These are phyloP conservation scores for Corydoras maculifer DNA, from an alignment of 2,113 vertebrate genomes.

Conservation along the genomic window DNA sequence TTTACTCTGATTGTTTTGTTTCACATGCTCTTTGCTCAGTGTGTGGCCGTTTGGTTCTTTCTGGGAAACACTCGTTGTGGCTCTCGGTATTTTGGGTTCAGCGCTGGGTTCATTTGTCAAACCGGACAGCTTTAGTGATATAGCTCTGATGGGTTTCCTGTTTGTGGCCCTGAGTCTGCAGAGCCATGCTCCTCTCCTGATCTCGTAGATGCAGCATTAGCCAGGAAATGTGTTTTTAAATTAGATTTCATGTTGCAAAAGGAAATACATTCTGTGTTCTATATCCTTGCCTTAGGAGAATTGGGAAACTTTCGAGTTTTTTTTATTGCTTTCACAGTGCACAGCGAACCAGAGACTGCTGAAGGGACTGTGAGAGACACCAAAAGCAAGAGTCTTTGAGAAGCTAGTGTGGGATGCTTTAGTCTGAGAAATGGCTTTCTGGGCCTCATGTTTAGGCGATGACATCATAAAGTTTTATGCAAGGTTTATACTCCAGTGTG, in stretches of 20 bases:
- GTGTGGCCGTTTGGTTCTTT: conserved; percentile 25
- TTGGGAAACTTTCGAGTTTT: neutral
- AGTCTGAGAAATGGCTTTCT: neutral
- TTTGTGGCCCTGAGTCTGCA: conserved; percentile 15
- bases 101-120: conserved; percentile 29
- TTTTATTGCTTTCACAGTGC: too few species aligned
- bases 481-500: conserved; percentile 37
- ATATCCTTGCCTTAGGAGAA: neutral
- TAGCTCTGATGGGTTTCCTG: conserved; percentile 18
- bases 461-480: conserved; percentile 64
- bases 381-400: too few species aligned
- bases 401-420: neutral
- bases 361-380: too few species aligned
- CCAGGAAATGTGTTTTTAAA: conserved; percentile 15
- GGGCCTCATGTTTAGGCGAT: conserved; percentile 48
- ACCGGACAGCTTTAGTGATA: conserved; percentile 24
- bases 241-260: conserved; percentile 15
- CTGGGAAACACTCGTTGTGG: conserved; percentile 21
- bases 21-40: conserved; percentile 8
- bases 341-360: too few species aligned
- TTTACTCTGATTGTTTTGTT: conserved; percentile 29
- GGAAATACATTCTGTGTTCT: neutral
- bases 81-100: conserved; percentile 24
- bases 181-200: neutral
- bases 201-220: conserved; percentile 9